Evolutionary conservation across 2,888 invertebrate genomes (phyloP), one percentile per base, ranked within the genome.

Genomic region (Sarcophaga caerulescens): DNA sequence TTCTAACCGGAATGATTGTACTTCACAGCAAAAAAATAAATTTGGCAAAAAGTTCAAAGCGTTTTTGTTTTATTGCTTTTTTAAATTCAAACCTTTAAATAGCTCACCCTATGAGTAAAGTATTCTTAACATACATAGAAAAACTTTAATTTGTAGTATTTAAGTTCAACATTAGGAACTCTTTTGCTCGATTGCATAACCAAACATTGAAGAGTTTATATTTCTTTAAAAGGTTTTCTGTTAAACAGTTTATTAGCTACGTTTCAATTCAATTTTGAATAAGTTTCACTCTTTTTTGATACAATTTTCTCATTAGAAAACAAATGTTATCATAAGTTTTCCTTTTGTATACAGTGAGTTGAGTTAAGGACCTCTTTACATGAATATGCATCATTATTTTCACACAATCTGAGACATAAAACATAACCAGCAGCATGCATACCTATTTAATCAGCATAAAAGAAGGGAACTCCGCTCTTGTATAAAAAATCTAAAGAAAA

Each of bases 341-440:
- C 35, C 60, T 35, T 35, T 35, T 35, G 35, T 35, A 35, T 35
- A 10, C 8, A 35, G 8, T 35, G 35, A 35, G 8, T 35, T 35
- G 35, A 35, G 17, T 52, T 52, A 52, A 52, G 17, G 17, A 52
- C 4, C 52, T 14, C 17, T 52, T 52, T 14, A 14, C 3, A 12
- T 52, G 52, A 52, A 52, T 52, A 52, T 52, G 17, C 17, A 52
- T 52, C 52, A 78, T 69, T 65, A 75, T 73, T 78, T 69, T 65
- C 69, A 76, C 66, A 75, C 75, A 77, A 71, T 82, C 59, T 59
- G 35, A 62, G 69, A 2, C 35, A 57, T n/a, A 65, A 52, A 52
- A 65, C 3, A 71, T 21, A 47, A 35, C 35, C 35, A 35, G 35
- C 35, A 35, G 35, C 35, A 8, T 35, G 2, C 35, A 1, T 35